Evolutionary conservation across 2,113 vertebrate species (phyloP), one percentile per base, ranked within the genome.

Genomic region (Alligator mississippiensis): DNA sequence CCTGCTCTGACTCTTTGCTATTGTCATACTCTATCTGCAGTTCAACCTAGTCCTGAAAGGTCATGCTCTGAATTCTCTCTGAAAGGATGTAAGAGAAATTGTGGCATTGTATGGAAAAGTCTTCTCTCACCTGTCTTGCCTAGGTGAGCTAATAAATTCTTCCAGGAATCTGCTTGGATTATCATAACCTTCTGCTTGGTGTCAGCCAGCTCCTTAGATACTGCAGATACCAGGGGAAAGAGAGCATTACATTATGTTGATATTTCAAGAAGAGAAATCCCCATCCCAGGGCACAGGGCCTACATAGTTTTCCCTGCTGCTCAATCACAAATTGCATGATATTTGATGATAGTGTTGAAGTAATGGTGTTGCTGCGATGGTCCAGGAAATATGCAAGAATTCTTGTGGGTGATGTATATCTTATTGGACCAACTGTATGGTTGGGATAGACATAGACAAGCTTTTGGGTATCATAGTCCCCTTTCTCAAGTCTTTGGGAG

Each of bases 181-280:
- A 17, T n/a, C 64, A 18, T 9, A 4, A 68, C 30, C 4, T 2
- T 17, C 64, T n/a, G n/a, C 64, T 17, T 30, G 9, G 30, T 8
- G 15, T n/a, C 64, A 68, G n/a, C 64, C 28, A 68, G 16, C 64
- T 30, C 64, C n/a, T 68, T 30, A 17, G 64, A 68, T 17, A 68
- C 64, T 68, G 16, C 14, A n/a, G 19, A 68, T 17, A 30, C n/a
- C 15, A 15, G 15, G n/a, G 28, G 64, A 9, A 13, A 30, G 64
- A 68, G 30, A 68, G 30, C 5, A 68, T 17, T 68, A 9, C 4
- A 18, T 15, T 30, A 17, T 9, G 18, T 30, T 15, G n/a, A n/a
- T 2, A 4, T 1, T 1, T 30, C 8, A 1, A 68, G 30, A 9
- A n/a, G n/a, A 68, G 17, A 68, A 17, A 10, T 24, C 4, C 16